phyloP scores from a whole-genome alignment of 2,888 invertebrate genomes.

The Sinotaia quadrata region DNA sequence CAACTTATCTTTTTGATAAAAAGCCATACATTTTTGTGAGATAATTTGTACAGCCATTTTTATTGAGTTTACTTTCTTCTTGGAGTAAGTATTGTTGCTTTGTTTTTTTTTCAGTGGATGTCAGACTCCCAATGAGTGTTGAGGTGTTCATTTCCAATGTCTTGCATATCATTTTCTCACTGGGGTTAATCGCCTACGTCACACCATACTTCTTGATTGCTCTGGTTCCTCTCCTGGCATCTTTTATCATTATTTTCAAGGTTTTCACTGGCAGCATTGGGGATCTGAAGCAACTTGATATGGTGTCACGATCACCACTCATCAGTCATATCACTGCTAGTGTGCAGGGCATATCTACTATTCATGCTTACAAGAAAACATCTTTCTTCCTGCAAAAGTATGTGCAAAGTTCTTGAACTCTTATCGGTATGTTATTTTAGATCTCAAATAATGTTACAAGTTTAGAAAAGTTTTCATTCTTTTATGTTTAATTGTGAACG shows the following conservation, averaged over 20 bases:
- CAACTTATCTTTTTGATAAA: too few relatives aligned
- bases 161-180: conserved; percentile 82
- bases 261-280: conserved; percentile 71
- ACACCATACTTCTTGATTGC: conserved; percentile 78
- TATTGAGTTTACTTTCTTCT: not conserved
- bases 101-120: conserved; percentile 53
- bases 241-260: conserved; percentile 69
- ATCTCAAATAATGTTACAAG: too few relatives aligned
- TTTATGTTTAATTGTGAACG: too few relatives aligned
- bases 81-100: not conserved
- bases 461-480: too few relatives aligned
- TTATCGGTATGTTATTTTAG: too few relatives aligned
- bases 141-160: conserved; percentile 77
- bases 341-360: conserved; percentile 77
- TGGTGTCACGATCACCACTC: conserved; percentile 76
- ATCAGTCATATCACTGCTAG: conserved; percentile 77
- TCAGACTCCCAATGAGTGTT: conserved; percentile 75
- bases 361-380: conserved; percentile 78
- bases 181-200: conserved; percentile 86
- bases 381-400: conserved; percentile 69
- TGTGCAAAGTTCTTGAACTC: conserved; percentile 20
- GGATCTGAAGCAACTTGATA: conserved; percentile 74
- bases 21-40: not conserved
- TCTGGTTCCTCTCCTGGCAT: conserved; percentile 66
- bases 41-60: not conserved